Base-by-base conservation (phyloP, 2,113 vertebrate species). In the Acanthochromis polyacanthus region DNA sequence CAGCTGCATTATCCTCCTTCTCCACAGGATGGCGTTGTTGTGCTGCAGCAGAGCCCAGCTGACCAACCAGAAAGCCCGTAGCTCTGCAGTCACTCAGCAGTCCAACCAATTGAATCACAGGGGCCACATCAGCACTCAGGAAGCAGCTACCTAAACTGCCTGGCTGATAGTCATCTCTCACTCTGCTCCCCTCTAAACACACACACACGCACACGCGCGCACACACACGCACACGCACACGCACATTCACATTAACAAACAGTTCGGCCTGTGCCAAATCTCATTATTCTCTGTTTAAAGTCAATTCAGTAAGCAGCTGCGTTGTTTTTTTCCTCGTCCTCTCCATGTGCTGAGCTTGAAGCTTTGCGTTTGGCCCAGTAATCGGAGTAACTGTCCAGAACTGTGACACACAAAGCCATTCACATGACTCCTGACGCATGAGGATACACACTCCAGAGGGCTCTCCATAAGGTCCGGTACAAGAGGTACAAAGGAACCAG, bases 1-100 rank as follows among this genome's bases (percentile, higher is more conserved):
- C 62, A 9, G 22, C 23, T 69, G 78, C 58, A 79, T 56, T 88
- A 75, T 14, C 4, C 16, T 40, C 2, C 0, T 40, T 46, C n/a
- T 74, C 90, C 93, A 94, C 92, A 88, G 86, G 92, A 83, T 92
- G 91, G 82, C 86, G 87, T 48, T 90, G 89, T 80, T 48, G 89
- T 75, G 88, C 87, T 89, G 64, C 69, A 78, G 56, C 84, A 88
- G 56, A 67, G 52, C 19, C 28, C 9, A 0, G 17, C 73, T 81
- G 88, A 88, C 80, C 75, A 78, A 80, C 82, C 81, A 73, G 73
- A 64, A 59, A 76, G 68, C 87, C 12, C 2, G 48, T 36, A 61
- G 77, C 64, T 78, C 58, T 45, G 69, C 69, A 89, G 87, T 88
- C 81, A 79, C 72, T 87, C 86, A 85, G 79, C 59, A 14, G 75